A percentile compares a stretch with the other conserved stretches of the same genome.
Evolutionary conservation across 2,113 vertebrate species (phyloP).

Genomic region (Cyphomyrus plagiostoma): DNA sequence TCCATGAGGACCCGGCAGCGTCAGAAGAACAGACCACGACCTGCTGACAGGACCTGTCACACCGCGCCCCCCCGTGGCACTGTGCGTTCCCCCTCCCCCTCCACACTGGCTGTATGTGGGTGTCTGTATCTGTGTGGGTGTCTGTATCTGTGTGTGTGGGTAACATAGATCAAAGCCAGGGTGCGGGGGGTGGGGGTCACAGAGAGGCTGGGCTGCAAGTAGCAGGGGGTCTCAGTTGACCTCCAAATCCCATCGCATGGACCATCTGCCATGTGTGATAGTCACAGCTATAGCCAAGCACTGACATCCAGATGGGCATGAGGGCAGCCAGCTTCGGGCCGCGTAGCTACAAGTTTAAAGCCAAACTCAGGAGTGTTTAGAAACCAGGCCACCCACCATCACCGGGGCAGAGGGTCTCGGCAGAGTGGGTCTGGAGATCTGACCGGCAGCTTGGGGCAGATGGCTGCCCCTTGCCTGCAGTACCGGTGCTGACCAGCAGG

Average conservation of each 20-base stretch:
- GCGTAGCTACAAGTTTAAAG: not conserved
- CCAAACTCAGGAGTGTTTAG: not conserved
- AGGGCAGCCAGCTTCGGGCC: not conserved
- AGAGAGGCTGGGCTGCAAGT: slow-evolving; percentile 29
- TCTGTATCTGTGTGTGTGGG: not conserved
- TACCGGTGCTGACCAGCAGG: slow-evolving; percentile 43
- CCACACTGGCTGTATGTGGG: not conserved
- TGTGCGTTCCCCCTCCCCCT: not conserved
- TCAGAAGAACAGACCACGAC: slow-evolving; percentile 3
- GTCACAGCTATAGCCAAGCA: not conserved
- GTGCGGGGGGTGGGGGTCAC: slow-evolving; percentile 40
- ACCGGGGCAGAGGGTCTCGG: slow-evolving; percentile 1
- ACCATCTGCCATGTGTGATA: slow-evolving; percentile 8
- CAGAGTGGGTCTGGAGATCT: slow-evolving; percentile 47
- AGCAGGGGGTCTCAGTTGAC: slow-evolving; percentile 14
- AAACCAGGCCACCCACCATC: not conserved
- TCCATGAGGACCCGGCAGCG: slow-evolving; percentile 37
- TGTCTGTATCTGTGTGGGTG: not conserved
- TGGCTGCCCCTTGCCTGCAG: slow-evolving; percentile 45
- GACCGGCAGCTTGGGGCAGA: slow-evolving; percentile 49
- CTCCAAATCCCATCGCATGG: slow-evolving; percentile 45
- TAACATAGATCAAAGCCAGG: not conserved
- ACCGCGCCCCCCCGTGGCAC: not conserved
- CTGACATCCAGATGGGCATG: not conserved
- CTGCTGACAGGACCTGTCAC: not conserved